Evolutionary conservation across 1,140 invertebrate genomes (phyloP).

Genomic region (Eumaeus atala): DNA sequence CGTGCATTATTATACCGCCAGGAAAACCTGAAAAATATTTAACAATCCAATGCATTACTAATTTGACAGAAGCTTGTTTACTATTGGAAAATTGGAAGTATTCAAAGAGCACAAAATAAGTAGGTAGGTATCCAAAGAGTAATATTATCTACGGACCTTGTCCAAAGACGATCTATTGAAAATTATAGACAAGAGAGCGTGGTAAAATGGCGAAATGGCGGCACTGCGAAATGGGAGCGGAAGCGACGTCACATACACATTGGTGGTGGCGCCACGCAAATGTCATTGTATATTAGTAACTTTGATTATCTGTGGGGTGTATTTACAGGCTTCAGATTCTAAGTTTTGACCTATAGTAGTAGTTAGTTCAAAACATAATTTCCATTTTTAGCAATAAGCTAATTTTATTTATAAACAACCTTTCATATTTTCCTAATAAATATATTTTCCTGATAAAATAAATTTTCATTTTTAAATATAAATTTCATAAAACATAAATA

Average conservation of each 20-base stretch:
- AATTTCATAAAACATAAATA: too few species aligned
- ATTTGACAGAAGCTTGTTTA: conserved; percentile 52
- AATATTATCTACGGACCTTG: conserved; percentile 74
- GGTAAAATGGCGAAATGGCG: conserved; percentile 49
- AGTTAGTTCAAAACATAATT: too few species aligned
- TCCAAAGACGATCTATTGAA: conserved; percentile 67
- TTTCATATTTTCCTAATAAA: too few species aligned
- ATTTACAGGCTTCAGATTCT: too few species aligned
- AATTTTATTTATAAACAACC: too few species aligned
- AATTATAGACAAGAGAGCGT: conserved; percentile 67
- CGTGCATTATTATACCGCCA: conserved; percentile 45
- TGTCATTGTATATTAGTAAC: background rate
- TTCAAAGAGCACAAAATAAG: conserved; percentile 58
- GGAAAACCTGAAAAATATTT: conserved; percentile 53
- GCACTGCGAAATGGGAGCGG: conserved; percentile 10
- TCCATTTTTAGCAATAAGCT: too few species aligned
- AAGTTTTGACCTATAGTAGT: too few species aligned
- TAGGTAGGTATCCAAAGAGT: conserved; percentile 64
- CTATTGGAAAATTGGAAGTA: conserved; percentile 18
- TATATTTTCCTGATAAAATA: too few species aligned
- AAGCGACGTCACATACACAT: background rate
- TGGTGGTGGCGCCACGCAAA: background rate
- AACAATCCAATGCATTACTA: conserved; percentile 34
- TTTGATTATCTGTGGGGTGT: background rate
- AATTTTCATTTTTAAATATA: too few species aligned